A percentile compares a stretch with the other conserved stretches of the same genome.
phyloP scores from a whole-genome alignment of 2,113 vertebrate genomes.

The Anhinga rufa region DNA sequence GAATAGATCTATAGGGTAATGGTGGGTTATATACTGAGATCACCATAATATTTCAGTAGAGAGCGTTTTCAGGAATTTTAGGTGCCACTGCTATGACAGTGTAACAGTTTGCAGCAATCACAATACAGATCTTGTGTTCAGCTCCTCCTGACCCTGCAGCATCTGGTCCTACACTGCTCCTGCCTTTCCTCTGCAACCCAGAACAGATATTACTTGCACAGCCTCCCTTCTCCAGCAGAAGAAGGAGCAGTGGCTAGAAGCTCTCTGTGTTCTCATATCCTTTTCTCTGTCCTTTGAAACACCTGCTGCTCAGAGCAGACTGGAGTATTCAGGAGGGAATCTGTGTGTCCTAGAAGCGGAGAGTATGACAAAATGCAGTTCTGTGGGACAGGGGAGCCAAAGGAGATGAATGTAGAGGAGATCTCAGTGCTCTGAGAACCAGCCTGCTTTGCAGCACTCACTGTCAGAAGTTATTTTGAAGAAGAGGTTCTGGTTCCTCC shows the following conservation, averaged over 20 bases:
- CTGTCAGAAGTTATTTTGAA: neutral
- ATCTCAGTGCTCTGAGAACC: neutral
- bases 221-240: neutral
- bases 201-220: neutral
- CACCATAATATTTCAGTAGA: neutral
- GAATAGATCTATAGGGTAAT: neutral
- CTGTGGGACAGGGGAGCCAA: neutral
- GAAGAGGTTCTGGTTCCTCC: neutral
- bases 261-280: neutral
- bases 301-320: neutral
- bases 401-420: neutral
- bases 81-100: neutral
- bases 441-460: neutral
- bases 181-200: neutral
- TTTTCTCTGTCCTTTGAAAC: neutral
- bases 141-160: neutral
- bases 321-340: neutral
- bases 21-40: neutral
- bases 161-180: neutral
- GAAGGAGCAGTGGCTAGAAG: neutral
- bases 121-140: neutral
- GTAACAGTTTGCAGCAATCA: neutral
- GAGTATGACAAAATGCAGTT: neutral
- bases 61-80: neutral
- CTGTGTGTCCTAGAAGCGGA: neutral